Evolutionary conservation across 2,797 vertebrate species (phyloP).

Genomic region (Argya squamiceps): DNA sequence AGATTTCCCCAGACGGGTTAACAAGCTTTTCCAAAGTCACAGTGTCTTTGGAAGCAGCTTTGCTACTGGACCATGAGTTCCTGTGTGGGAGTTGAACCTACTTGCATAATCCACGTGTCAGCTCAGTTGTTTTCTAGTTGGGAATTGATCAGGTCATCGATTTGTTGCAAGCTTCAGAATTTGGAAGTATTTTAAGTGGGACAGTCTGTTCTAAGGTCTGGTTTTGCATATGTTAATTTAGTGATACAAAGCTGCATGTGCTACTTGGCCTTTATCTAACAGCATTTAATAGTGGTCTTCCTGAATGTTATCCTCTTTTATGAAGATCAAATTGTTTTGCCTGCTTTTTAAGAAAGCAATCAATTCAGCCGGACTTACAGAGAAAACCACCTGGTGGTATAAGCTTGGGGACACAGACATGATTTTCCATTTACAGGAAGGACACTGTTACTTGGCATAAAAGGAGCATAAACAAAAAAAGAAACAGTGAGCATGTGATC

Average conservation of each 20-base stretch:
- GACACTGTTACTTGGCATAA: slow-evolving; percentile 18
- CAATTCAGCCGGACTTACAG: background rate
- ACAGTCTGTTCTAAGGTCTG: background rate
- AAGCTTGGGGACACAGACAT: background rate
- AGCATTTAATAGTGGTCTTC: background rate
- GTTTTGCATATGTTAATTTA: background rate
- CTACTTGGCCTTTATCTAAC: background rate
- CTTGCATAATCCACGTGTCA: background rate
- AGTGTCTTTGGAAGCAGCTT: background rate
- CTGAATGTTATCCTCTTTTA: background rate
- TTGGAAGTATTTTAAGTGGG: background rate
- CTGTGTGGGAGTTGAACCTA: background rate
- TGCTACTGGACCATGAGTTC: background rate
- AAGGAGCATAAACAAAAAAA: slow-evolving; percentile 2
- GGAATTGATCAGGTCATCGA: background rate
- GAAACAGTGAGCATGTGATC: background rate
- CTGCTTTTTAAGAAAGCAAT: background rate
- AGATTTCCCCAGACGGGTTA: background rate
- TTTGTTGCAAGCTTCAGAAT: background rate
- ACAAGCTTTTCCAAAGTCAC: background rate
- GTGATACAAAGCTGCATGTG: background rate
- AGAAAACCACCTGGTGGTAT: background rate
- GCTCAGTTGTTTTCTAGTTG: background rate
- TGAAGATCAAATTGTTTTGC: background rate
- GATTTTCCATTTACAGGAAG: background rate